Percentiles rank a stretch among this genome's conserved stretches.
These are phyloP conservation scores for Opisthograptis luteolata DNA, from an alignment of 2,888 invertebrate genomes.

Conservation along the genomic window DNA sequence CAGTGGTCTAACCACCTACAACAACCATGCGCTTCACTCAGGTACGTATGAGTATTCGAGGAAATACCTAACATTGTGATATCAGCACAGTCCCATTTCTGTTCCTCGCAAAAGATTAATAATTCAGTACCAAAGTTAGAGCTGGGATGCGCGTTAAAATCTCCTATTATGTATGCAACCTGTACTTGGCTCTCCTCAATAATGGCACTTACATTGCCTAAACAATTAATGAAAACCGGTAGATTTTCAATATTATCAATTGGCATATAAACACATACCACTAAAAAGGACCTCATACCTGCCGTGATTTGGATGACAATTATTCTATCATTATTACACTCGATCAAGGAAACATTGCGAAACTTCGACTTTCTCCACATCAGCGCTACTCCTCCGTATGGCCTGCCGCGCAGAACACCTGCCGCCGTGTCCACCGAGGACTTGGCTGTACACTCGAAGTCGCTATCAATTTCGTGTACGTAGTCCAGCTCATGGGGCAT, in stretches of 20 bases:
- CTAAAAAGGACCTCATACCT: constrained; percentile 3
- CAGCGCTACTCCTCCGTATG: neutral
- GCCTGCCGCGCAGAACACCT: constrained; percentile 1
- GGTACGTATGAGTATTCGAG: constrained; percentile 9
- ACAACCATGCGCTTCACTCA: constrained; percentile 4
- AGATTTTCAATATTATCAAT: constrained; percentile 7
- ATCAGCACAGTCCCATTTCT: constrained; percentile 11
- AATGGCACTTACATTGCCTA: constrained; percentile 6
- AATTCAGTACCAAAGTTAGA: constrained; percentile 1
- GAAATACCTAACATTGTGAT: constrained; percentile 2
- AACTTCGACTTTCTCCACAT: neutral
- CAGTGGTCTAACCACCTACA: constrained; percentile 18
- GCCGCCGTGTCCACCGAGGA: neutral
- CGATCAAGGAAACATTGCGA: no score
- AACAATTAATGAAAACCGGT: constrained; percentile 8
- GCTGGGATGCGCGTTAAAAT: constrained; percentile 9
- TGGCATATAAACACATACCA: constrained; percentile 17
- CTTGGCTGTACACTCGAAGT: constrained; percentile 5
- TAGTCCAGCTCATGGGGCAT: neutral
- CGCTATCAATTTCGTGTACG: neutral
- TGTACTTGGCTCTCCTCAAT: constrained; percentile 11
- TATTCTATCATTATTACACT: constrained; percentile 6
- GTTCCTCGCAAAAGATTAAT: constrained; percentile 6
- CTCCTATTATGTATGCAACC: constrained; percentile 8
- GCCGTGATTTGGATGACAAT: constrained; percentile 4